Percentiles rank a stretch among this genome's conserved stretches.
phyloP scores from a whole-genome alignment of 2,113 vertebrate genomes.

The Todiramphus chloris region DNA sequence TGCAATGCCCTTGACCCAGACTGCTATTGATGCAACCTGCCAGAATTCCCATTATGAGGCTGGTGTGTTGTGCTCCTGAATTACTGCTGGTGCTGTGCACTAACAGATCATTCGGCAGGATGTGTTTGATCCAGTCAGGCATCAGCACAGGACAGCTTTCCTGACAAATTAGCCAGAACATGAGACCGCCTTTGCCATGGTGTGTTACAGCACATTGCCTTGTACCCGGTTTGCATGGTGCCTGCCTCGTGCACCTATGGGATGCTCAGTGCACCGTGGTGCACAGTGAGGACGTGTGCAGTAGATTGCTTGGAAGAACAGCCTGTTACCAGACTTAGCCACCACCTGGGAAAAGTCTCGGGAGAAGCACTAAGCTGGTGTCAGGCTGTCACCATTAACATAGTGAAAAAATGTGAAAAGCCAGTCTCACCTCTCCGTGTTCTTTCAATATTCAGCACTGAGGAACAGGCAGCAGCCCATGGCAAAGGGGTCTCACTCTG shows the following conservation, averaged over 20 bases:
- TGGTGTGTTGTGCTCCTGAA: neutral
- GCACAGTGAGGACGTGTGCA: too few species aligned
- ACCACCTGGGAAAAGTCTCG: neutral
- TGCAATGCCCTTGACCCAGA: neutral
- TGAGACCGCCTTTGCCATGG: fast-evolving
- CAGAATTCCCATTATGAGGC: neutral
- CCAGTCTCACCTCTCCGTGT: neutral
- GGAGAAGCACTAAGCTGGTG: neutral
- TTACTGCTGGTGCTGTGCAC: neutral
- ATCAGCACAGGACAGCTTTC: neutral
- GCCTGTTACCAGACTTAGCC: neutral
- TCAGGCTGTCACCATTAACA: neutral
- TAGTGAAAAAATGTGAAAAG: neutral
- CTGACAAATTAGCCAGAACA: neutral
- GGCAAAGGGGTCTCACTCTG: neutral
- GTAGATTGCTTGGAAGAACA: neutral
- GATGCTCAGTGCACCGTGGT: neutral
- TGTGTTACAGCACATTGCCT: neutral
- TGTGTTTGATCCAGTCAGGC: neutral
- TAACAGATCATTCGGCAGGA: neutral
- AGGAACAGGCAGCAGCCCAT: neutral
- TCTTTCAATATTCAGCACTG: neutral
- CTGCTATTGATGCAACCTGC: neutral
- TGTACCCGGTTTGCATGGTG: fast-evolving
- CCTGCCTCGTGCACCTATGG: neutral